phyloP scores from a whole-genome alignment of 92 coral and sea anemone species.

The Zoanthus solanderi region DNA sequence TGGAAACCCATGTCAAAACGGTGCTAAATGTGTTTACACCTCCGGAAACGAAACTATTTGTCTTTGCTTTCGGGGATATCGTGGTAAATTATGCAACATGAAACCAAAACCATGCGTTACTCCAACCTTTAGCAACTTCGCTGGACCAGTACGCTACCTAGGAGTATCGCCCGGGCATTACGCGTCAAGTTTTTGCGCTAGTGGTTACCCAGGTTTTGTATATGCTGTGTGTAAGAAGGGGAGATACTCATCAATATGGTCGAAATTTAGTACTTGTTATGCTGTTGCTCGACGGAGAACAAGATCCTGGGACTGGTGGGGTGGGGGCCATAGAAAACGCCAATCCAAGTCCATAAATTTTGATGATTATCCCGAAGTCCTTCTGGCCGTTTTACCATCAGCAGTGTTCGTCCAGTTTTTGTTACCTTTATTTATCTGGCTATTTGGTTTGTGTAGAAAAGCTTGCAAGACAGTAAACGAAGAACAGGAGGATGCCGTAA shows the following conservation, averaged over 20 bases:
- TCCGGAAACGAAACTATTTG: conserved; percentile 87
- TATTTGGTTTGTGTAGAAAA: conserved; percentile 54
- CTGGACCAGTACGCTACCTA: neutral
- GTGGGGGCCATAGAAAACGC: conserved; percentile 1
- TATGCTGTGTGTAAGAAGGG: conserved; percentile 62
- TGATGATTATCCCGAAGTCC: conserved; percentile 69
- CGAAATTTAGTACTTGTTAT: conserved; percentile 50
- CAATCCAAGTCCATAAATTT: conserved; percentile 52
- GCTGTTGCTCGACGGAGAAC: neutral
- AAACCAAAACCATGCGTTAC: conserved; percentile 51
- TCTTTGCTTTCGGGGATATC: conserved; percentile 62
- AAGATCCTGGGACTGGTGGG: conserved; percentile 18
- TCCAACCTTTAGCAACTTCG: conserved; percentile 32
- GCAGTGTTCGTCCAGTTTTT: conserved; percentile 65
- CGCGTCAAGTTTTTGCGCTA: conserved; percentile 63
- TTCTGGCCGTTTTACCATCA: conserved; percentile 63
- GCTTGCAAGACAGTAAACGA: conserved; percentile 57
- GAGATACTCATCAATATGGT: neutral
- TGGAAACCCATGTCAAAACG: conserved; percentile 61
- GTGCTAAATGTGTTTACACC: conserved; percentile 65
- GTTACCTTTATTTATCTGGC: conserved; percentile 58
- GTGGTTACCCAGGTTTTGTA: conserved; percentile 49
- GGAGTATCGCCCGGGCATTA: conserved; percentile 54
- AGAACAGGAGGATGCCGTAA: conserved; percentile 60
- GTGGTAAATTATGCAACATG: conserved; percentile 58